Percentiles rank a stretch among this genome's conserved stretches.
Conservation (phyloP, 2,797 vertebrate species). For the Thripadectes ignobilis region DNA sequence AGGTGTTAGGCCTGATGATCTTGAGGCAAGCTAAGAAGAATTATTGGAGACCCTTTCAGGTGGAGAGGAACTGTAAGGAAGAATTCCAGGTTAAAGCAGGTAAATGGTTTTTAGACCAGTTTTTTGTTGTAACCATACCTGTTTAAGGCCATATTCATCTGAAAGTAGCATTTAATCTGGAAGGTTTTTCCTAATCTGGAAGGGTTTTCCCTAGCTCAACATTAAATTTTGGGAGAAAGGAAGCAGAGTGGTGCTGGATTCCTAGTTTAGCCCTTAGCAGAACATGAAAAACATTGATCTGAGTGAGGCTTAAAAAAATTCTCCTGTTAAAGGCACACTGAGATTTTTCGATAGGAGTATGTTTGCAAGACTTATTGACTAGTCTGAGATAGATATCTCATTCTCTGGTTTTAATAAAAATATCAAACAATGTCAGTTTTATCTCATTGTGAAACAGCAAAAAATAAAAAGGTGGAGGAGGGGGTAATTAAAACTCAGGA, state of each 20-base stretch:
- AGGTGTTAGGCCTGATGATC: neutral
- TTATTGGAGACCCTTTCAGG: neutral
- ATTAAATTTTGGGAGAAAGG: neutral
- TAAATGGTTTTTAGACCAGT: neutral
- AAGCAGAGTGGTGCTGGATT: neutral
- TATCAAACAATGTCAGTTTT: neutral
- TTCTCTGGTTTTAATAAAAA: constrained; percentile 3
- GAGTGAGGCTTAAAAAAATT: neutral
- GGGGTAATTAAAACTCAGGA: neutral
- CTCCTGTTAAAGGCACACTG: neutral
- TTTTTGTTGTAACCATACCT: neutral
- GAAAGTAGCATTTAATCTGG: neutral
- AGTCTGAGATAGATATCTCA: neutral
- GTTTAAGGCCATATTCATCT: neutral
- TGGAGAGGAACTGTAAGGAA: neutral
- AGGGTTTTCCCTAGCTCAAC: neutral
- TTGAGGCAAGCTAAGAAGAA: neutral
- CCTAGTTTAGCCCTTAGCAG: neutral
- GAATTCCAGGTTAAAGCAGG: neutral
- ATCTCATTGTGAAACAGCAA: neutral
- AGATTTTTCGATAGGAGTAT: neutral
- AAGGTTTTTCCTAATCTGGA: neutral
- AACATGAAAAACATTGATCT: neutral
- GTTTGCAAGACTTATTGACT: neutral
- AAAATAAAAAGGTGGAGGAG: neutral